Evolutionary conservation across 2,113 vertebrate genomes (phyloP).

Genomic region (Ictalurus furcatus): DNA sequence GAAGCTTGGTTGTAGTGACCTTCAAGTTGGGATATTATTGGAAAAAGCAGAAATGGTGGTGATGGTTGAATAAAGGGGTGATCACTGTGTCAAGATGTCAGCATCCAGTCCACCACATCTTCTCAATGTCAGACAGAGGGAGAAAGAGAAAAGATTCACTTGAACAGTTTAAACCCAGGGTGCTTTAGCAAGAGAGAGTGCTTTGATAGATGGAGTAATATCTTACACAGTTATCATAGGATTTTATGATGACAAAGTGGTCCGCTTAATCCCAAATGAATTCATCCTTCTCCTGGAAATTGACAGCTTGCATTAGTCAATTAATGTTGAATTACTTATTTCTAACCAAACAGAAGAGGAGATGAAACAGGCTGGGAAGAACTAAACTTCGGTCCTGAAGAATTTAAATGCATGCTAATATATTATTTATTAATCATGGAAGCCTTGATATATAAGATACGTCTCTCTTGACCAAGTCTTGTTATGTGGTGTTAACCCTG

Average conservation of each 20-base stretch:
- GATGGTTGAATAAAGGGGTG: constrained; percentile 64
- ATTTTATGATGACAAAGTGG: constrained; percentile 55
- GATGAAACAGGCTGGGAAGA: not conserved
- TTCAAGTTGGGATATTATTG: constrained; percentile 61
- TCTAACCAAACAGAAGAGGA: not conserved
- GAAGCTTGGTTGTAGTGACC: constrained; percentile 55
- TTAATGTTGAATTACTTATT: constrained; percentile 1
- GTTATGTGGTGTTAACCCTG: constrained; percentile 34
- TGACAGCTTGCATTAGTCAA: constrained; percentile 22
- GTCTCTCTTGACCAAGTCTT: not conserved
- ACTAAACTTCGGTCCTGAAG: not conserved
- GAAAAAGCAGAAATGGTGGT: constrained; percentile 62
- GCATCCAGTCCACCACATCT: constrained; percentile 68
- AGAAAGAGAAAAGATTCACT: constrained; percentile 70
- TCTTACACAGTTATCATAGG: constrained; percentile 61
- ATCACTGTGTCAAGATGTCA: constrained; percentile 69
- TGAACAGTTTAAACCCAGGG: constrained; percentile 74
- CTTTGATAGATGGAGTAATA: constrained; percentile 70
- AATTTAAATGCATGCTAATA: not conserved
- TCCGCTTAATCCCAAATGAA: constrained; percentile 33
- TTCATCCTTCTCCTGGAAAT: constrained; percentile 34
- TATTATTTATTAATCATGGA: not conserved
- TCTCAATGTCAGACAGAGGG: constrained; percentile 68
- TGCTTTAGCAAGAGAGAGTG: constrained; percentile 65
- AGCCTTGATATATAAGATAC: not conserved